Conservation (phyloP, 2,797 vertebrate species). For the Trematomus bernacchii region DNA sequence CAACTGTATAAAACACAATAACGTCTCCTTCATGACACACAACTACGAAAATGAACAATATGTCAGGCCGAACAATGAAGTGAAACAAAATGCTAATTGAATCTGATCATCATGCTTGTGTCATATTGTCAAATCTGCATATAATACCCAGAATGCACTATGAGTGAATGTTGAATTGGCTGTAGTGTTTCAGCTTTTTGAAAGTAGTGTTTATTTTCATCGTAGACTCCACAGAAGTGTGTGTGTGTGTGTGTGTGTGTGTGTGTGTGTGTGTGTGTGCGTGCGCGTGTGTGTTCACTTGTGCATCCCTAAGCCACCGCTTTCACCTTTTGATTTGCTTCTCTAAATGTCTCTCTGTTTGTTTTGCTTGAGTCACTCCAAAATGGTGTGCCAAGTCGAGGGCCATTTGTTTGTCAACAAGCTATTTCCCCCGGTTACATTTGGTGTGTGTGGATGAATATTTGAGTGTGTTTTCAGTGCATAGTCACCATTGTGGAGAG, state of each 20-base stretch:
- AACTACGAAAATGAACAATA: too few species aligned
- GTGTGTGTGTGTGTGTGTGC: too few species aligned
- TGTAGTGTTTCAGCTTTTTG: too few species aligned
- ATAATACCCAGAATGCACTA: background rate
- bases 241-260: too few species aligned
- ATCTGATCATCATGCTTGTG: too few species aligned
- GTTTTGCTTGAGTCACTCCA: slow-evolving; percentile 53
- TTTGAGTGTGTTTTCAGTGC: background rate
- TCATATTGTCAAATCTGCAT: background rate
- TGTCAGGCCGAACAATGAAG: too few species aligned
- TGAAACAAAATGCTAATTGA: too few species aligned
- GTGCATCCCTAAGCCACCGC: slow-evolving; percentile 42
- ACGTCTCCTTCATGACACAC: too few species aligned
- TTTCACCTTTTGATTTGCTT: slow-evolving; percentile 48
- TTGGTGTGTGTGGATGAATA: slow-evolving; percentile 34
- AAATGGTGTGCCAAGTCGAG: slow-evolving; percentile 26
- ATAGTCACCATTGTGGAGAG: background rate
- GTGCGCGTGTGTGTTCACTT: slow-evolving; percentile 1
- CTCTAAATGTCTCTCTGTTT: slow-evolving; percentile 38
- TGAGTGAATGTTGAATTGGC: background rate
- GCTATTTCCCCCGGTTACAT: slow-evolving; percentile 50
- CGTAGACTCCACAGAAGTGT: slow-evolving; percentile 6
- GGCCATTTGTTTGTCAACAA: slow-evolving; percentile 63
- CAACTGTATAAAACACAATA: too few species aligned
- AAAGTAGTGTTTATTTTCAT: too few species aligned